Conservation (phyloP, 2,113 vertebrate genomes). For the Daubentonia madagascariensis region DNA sequence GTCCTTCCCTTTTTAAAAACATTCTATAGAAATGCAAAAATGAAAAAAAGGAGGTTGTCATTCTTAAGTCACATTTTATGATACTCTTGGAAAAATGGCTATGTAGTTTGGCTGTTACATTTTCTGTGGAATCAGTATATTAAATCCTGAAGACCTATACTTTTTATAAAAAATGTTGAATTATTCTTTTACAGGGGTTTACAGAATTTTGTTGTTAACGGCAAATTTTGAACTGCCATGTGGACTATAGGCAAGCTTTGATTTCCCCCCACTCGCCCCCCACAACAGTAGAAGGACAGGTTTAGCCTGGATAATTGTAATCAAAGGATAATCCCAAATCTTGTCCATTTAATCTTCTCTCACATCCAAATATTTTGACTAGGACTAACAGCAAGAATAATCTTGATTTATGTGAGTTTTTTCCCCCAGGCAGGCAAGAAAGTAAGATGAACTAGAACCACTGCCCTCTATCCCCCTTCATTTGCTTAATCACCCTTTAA, state of each 20-base stretch:
- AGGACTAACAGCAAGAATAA: constrained; percentile 56
- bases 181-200: constrained; percentile 19
- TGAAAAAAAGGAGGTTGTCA: background rate
- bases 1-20: background rate
- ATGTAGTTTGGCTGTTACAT: background rate
- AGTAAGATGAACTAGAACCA: background rate
- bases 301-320: constrained; percentile 47
- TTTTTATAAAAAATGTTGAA: background rate
- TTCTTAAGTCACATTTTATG: constrained; percentile 24
- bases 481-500: constrained; percentile 2
- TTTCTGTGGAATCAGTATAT: constrained; percentile 29
- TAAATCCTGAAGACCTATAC: constrained; percentile 11
- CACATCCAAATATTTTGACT: constrained; percentile 71
- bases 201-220: constrained; percentile 47
- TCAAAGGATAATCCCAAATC: constrained; percentile 40
- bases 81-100: background rate
- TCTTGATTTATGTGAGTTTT: constrained; percentile 63
- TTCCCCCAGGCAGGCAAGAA: constrained; percentile 9
- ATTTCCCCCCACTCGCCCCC: background rate
- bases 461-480: background rate
- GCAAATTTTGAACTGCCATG: background rate
- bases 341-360: constrained; percentile 63
- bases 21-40: background rate
- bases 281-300: constrained; percentile 10
- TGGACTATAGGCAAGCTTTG: background rate